Evolutionary conservation across 2,888 invertebrate genomes (phyloP), one percentile per base, ranked within the genome.

Genomic region (Meteorus colon): DNA sequence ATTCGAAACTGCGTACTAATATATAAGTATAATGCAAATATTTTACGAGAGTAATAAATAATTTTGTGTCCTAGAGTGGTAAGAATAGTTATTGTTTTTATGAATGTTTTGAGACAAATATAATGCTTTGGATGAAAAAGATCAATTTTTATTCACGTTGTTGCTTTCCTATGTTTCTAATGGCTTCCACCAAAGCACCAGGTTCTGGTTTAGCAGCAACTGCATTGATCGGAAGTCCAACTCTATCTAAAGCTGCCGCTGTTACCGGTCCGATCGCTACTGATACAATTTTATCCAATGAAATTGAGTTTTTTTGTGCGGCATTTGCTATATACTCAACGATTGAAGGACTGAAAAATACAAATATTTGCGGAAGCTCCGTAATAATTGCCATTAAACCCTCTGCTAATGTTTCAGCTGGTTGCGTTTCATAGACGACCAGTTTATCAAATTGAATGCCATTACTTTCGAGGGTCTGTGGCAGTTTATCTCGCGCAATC

Each of bases 231-330:
- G 73, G 48, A 34, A 85, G 77, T 65, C 84, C 84, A 66, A 80
- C 77, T 71, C 85, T 79, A 29, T 76, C 51, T 34, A 89, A 77
- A 60, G 87, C 86, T 69, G 87, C 81, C 60, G 81, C 82, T 12
- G 89, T 89, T 10, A 86, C 84, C 31, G 88, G 87, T 27, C 89
- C 89, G 68, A 89, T 89, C 19, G 89, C 89, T 63, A 88, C 82
- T 19, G 85, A 81, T 81, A 82, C 85, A 27, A 85, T 80, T 27
- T 77, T 77, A 16, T 81, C 73, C 5, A 82, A 68, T 34, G 82
- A 41, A 34, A 59, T 75, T 6, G 78, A 73, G 6, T 79, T 75
- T 62, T 80, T 79, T 1, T 71, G 74, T 19, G 86, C 80, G 10
- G 82, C 78, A 27, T 72, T 72, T n/a, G 84, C 19, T n/a, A 88